These are phyloP conservation scores for Aplidium turbinatum DNA, from an alignment of 23 tunicate species.

Conservation along the genomic window DNA sequence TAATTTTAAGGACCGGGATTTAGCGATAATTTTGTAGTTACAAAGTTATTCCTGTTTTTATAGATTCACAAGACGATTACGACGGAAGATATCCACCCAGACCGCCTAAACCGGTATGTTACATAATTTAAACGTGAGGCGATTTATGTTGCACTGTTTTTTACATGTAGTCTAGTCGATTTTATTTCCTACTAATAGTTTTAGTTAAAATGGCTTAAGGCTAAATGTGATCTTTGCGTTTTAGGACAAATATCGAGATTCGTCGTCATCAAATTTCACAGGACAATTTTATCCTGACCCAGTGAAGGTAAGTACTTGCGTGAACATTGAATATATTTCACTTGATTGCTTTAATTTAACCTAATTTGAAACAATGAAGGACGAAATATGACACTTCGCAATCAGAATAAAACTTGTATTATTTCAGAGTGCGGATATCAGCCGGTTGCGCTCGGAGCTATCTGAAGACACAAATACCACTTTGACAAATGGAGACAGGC, in stretches of 20 bases:
- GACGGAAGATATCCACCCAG: conserved; percentile 55
- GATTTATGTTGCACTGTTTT: too few relatives aligned
- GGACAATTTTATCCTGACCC: conserved; percentile 79
- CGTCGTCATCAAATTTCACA: conserved; percentile 66
- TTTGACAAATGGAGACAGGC: conserved; percentile 65
- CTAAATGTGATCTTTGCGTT: too few relatives aligned
- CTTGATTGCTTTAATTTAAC: too few relatives aligned
- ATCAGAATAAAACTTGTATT: not conserved
- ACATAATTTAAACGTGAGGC: not conserved
- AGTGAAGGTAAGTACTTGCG: conserved; percentile 47
- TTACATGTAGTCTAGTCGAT: too few relatives aligned
- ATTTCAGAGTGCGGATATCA: conserved; percentile 72
- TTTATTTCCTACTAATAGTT: too few relatives aligned
- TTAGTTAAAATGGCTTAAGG: too few relatives aligned
- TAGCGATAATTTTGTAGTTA: too few relatives aligned
- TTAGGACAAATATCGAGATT: conserved; percentile 42
- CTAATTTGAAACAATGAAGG: not conserved
- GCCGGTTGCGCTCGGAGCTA: conserved; percentile 65
- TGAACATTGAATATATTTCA: too few relatives aligned
- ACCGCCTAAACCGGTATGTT: conserved; percentile 74
- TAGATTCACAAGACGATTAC: conserved; percentile 79
- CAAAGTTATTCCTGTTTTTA: too few relatives aligned
- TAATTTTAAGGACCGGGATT: too few relatives aligned
- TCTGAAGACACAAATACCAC: conserved; percentile 88
- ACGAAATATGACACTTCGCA: not conserved